phyloP scores from a whole-genome alignment of 2,888 invertebrate species.

The Masnerella sp. region DNA sequence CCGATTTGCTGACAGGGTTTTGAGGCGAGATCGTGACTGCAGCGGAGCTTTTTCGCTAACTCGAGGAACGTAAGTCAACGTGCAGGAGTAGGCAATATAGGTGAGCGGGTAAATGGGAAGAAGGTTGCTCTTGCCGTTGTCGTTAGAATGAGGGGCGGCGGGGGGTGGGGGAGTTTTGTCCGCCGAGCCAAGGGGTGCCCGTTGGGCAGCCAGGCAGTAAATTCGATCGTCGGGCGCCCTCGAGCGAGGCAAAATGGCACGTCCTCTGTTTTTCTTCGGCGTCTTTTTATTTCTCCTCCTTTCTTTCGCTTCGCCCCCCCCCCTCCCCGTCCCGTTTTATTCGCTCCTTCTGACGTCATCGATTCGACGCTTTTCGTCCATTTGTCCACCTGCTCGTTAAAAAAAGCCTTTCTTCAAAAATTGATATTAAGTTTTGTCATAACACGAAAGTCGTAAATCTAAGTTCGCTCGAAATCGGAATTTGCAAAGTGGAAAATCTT shows the following conservation, averaged over 20 bases:
- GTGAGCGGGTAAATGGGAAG: constrained; percentile 58
- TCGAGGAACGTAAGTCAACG: constrained; percentile 54
- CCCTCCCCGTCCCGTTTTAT: constrained; percentile 48
- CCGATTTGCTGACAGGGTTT: constrained; percentile 46
- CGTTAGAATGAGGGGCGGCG: constrained; percentile 45
- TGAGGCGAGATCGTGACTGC: constrained; percentile 37
- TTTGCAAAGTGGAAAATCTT: no score
- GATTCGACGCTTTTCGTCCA: constrained; percentile 60
- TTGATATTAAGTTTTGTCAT: no score
- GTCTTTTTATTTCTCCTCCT: constrained; percentile 59
- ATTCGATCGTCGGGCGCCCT: constrained; percentile 69
- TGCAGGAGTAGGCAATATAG: constrained; percentile 56
- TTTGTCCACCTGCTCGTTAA: constrained; percentile 59
- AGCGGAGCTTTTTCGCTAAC: constrained; percentile 49
- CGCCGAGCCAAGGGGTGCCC: constrained; percentile 64
- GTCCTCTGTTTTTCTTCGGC: constrained; percentile 64
- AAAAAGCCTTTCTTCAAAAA: constrained; percentile 20
- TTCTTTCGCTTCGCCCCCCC: constrained; percentile 45
- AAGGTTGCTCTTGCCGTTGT: constrained; percentile 54
- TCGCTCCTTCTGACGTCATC: constrained; percentile 61
- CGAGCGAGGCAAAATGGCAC: constrained; percentile 68
- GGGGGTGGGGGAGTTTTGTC: constrained; percentile 58
- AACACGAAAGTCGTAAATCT: no score
- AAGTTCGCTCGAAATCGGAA: no score
- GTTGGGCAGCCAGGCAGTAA: constrained; percentile 69